These are phyloP conservation scores for Nowickia ferox DNA, from an alignment of 2,888 invertebrate species.

Conservation along the genomic window DNA sequence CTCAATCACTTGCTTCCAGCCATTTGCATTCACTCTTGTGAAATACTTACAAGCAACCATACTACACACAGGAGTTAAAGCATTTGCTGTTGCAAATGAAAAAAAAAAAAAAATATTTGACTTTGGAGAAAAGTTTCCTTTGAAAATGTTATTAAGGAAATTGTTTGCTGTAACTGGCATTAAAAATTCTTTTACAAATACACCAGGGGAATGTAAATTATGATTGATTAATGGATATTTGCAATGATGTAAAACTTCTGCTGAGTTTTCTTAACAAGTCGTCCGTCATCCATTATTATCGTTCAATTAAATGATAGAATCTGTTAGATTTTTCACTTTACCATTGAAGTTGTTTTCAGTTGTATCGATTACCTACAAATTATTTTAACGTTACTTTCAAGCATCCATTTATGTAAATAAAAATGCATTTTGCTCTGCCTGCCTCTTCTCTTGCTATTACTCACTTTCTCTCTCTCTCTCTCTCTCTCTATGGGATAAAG, in stretches of 20 bases:
- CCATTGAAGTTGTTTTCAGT: neutral
- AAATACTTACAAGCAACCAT: neutral
- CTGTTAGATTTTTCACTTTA: neutral
- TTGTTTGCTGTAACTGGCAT: neutral
- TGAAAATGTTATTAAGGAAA: conserved; percentile 4
- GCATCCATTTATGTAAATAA: neutral
- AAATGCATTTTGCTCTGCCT: neutral
- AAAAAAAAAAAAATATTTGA: neutral
- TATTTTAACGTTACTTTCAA: neutral
- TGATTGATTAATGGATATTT: neutral
- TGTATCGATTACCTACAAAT: conserved; percentile 5
- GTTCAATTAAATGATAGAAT: neutral
- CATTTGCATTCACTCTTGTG: conserved; percentile 49
- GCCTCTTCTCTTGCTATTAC: neutral
- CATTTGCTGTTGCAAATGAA: neutral
- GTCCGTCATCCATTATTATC: neutral
- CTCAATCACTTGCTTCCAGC: conserved; percentile 47
- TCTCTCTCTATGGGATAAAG: neutral
- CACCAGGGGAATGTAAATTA: neutral
- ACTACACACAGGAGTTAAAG: neutral
- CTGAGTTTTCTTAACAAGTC: neutral
- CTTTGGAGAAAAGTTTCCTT: conserved; percentile 12
- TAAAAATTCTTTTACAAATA: conserved; percentile 4
- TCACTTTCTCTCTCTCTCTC: neutral
- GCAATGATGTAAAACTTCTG: neutral